A percentile compares a stretch with the other conserved stretches of the same genome.
Evolutionary conservation across 2,113 vertebrate species (phyloP).

Genomic region (Actinemys pallida): DNA sequence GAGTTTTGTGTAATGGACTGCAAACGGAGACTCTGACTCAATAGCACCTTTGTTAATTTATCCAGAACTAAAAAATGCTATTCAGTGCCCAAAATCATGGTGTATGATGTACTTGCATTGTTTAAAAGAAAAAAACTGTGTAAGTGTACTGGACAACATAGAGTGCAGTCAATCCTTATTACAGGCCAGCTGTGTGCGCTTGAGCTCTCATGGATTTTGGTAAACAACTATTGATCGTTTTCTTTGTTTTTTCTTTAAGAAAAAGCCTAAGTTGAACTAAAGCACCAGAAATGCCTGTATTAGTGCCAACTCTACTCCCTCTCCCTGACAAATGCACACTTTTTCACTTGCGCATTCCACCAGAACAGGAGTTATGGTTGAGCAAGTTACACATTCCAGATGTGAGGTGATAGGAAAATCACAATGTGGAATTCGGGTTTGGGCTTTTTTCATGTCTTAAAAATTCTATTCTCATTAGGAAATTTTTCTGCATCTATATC

Average conservation of each 20-base stretch:
- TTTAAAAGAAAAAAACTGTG: background rate
- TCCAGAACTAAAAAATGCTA: background rate
- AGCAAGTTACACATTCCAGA: constrained; percentile 68
- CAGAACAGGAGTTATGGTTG: constrained; percentile 61
- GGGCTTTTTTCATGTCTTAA: constrained; percentile 24
- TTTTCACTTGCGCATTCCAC: constrained; percentile 43
- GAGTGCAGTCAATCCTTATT: constrained; percentile 33
- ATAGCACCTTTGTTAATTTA: background rate
- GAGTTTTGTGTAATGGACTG: background rate
- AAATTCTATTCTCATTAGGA: constrained; percentile 60
- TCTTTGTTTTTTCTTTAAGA: constrained; percentile 12
- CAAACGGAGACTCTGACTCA: background rate
- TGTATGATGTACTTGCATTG: background rate
- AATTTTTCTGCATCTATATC: constrained; percentile 66
- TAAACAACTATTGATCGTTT: background rate
- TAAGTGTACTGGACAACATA: constrained; percentile 7
- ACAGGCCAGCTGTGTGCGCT: constrained; percentile 17
- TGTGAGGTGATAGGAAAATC: constrained; percentile 64
- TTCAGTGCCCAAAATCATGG: constrained; percentile 4
- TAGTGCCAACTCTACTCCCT: constrained; percentile 38
- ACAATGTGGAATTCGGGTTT: constrained; percentile 30
- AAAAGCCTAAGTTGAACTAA: background rate
- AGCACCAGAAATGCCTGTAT: constrained; percentile 9
- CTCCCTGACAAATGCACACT: constrained; percentile 53
- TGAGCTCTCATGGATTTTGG: background rate